These are phyloP conservation scores for Cheirogaleus medius DNA, from an alignment of 2,113 vertebrate genomes.

Conservation along the genomic window DNA sequence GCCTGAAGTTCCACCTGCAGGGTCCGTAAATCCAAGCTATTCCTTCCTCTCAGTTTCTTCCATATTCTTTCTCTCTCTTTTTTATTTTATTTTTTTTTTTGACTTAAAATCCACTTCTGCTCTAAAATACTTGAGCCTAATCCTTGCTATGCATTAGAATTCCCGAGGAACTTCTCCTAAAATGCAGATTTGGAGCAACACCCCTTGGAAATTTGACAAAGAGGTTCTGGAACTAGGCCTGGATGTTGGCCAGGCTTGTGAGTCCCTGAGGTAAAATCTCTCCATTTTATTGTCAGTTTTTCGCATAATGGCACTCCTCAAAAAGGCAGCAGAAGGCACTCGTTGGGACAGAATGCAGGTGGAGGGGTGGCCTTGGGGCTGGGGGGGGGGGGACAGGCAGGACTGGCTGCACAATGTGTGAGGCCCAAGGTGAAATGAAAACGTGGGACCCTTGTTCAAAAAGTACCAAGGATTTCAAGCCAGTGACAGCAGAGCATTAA, in stretches of 20 bases:
- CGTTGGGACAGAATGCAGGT: background rate
- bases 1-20: background rate
- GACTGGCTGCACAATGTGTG: background rate
- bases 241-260: background rate
- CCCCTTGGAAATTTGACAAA: background rate
- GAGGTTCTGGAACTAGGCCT: background rate
- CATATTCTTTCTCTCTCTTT: no score
- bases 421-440: background rate
- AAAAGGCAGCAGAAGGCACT: background rate
- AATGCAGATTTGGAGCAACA: background rate
- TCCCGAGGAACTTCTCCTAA: background rate
- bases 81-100: background rate
- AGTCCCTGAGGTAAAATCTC: background rate
- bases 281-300: background rate
- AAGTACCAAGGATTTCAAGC: background rate
- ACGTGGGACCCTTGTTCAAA: background rate
- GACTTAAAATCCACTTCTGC: background rate
- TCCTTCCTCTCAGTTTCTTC: background rate
- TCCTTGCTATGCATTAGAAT: background rate
- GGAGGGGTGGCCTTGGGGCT: no score
- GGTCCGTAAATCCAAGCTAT: background rate
- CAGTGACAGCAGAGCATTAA: background rate
- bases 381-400: background rate
- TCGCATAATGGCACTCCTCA: background rate
- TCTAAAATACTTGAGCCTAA: background rate